Conservation (phyloP, 2,888 invertebrate genomes). For the Dermolepida albohirtum region DNA sequence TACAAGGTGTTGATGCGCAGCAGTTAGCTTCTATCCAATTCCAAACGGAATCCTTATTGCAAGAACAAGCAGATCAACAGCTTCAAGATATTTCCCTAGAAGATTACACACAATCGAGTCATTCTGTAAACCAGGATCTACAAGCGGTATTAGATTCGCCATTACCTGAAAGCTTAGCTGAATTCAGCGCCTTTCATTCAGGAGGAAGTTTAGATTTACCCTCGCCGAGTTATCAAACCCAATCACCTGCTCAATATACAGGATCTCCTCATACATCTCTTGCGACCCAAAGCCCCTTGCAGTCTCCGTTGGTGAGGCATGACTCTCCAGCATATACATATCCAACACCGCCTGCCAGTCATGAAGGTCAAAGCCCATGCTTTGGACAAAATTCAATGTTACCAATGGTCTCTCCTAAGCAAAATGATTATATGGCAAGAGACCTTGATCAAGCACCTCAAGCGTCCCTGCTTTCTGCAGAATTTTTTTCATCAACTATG, state of each 20-base stretch:
- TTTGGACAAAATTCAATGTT: slow-evolving; percentile 63
- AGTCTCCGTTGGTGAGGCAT: slow-evolving; percentile 72
- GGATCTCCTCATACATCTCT: slow-evolving; percentile 64
- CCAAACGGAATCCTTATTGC: slow-evolving; percentile 67
- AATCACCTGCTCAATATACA: slow-evolving; percentile 62
- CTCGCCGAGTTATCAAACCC: slow-evolving; percentile 64
- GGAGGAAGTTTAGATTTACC: slow-evolving; percentile 63
- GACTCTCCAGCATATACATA: slow-evolving; percentile 84
- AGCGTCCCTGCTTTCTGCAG: slow-evolving; percentile 84
- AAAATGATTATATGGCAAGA: slow-evolving; percentile 60
- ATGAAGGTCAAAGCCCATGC: slow-evolving; percentile 80
- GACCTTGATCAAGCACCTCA: slow-evolving; percentile 75
- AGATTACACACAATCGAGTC: slow-evolving; percentile 69
- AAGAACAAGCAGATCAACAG: slow-evolving; percentile 74
- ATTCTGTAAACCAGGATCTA: slow-evolving; percentile 76
- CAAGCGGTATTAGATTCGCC: slow-evolving; percentile 84
- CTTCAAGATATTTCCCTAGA: slow-evolving; percentile 74
- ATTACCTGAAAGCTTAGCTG: slow-evolving; percentile 82
- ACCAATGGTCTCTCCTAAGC: slow-evolving; percentile 65
- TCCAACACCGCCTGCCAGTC: slow-evolving; percentile 90
- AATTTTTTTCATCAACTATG: slow-evolving; percentile 86
- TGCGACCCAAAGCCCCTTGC: slow-evolving; percentile 71
- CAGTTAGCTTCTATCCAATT: slow-evolving; percentile 67
- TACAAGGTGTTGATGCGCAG: slow-evolving; percentile 75
- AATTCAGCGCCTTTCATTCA: slow-evolving; percentile 84